Evolutionary conservation across 2,797 vertebrate species (phyloP), one percentile per base, ranked within the genome.

Genomic region (Parambassis ranga): DNA sequence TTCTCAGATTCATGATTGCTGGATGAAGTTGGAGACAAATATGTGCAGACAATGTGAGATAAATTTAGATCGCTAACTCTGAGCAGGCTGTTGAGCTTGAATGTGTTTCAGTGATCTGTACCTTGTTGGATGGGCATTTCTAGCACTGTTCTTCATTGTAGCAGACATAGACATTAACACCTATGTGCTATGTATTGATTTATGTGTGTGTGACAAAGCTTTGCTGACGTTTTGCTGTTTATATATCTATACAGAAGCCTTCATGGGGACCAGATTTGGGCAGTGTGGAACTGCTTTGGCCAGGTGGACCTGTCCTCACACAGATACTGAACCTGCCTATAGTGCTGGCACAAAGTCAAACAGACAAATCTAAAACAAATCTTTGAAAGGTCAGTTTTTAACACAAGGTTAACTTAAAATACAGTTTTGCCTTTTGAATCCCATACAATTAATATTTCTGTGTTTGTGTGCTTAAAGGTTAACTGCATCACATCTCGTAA

Each of bases 201-300:
- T n/a, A 39, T 42, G 4, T 38, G 15, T 56, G n/a, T 22, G 3
- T 6, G 11, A 1, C 15, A 11, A 26, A 23, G 15, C 3, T 22
- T 36, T 49, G 2, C 10, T 63, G 7, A 55, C 14, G 36, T 65
- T 43, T 22, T 47, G 1, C 4, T 36, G 2, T n/a, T n/a, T 64
- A 1, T 27, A 6, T 69, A 16, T 82, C 7, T 77, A 35, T 1
- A 46, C 61, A 90, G 88, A 56, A 71, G 82, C 35, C 74, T 90
- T 81, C 78, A 89, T 90, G 87, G 87, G 82, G 83, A 80, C 79
- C 71, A 69, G 64, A 66, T 79, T 50, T 66, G 39, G 38, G 30
- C 63, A 48, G 58, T 27, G 64, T 48, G 76, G 60, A 73, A 65
- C 64, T 81, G 61, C 69, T 72, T 70, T 80, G 80, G 79, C 66